Evolutionary conservation across 2,113 vertebrate species (phyloP).

Genomic region (Diphyllodes magnificus): DNA sequence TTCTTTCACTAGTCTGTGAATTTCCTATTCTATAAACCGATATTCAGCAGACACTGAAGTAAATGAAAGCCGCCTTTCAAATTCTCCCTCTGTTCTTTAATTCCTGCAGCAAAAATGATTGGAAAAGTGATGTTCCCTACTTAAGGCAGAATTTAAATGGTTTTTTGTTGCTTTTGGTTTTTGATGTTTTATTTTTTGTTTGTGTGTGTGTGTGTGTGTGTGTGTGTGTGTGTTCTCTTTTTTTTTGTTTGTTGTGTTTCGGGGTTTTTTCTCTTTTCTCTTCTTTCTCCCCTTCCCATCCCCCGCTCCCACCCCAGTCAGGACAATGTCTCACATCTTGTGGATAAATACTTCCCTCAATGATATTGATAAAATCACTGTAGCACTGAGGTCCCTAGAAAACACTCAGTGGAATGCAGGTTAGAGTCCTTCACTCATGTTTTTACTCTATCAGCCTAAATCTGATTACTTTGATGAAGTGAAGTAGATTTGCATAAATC

Average conservation of each 20-base stretch:
- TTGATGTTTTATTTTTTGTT: neutral
- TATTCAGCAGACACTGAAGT: neutral
- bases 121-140: neutral
- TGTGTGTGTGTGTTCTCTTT: too few relatives aligned
- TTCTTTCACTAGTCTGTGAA: neutral
- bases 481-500: neutral
- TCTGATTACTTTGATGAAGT: neutral
- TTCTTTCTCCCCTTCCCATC: too few relatives aligned
- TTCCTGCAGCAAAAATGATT: neutral
- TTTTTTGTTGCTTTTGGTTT: neutral
- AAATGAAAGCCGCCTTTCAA: neutral
- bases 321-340: neutral
- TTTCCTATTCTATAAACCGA: neutral
- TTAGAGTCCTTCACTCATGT: neutral
- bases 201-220: too few relatives aligned
- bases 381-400: neutral
- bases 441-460: neutral
- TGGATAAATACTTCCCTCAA: neutral
- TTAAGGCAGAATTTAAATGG: neutral
- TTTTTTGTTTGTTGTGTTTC: too few relatives aligned
- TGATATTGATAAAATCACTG: fast-evolving
- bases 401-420: fast-evolving
- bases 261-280: too few relatives aligned
- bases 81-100: neutral
- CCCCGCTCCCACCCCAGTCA: fast-evolving